Evolutionary conservation across 2,113 vertebrate species (phyloP).

Genomic region (Tenrec ecaudatus): DNA sequence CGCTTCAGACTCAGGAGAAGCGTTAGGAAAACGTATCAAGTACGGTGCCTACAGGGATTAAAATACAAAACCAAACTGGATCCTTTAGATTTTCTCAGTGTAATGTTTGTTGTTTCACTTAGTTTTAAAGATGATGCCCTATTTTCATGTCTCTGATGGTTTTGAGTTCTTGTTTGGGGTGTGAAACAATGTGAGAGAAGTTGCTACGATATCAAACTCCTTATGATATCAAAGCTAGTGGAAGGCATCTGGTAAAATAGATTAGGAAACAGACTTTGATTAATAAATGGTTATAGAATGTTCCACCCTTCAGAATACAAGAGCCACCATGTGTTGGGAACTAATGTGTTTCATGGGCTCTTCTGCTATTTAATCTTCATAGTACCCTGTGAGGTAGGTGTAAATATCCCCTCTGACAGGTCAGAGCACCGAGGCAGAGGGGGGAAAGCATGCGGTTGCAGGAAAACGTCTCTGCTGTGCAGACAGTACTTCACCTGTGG

Average conservation of each 20-base stretch:
- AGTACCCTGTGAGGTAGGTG: background rate
- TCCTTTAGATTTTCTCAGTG: too few species aligned
- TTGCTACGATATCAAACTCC: background rate
- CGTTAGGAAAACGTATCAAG: background rate
- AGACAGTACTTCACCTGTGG: background rate
- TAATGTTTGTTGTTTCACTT: slow-evolving; percentile 9
- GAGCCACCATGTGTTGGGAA: background rate
- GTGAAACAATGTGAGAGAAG: background rate
- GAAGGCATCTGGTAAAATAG: background rate
- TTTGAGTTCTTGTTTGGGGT: background rate
- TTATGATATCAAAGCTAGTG: slow-evolving; percentile 10
- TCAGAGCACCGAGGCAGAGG: background rate
- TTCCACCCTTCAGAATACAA: slow-evolving; percentile 29
- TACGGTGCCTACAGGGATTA: background rate
- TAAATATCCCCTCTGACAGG: background rate
- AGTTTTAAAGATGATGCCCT: slow-evolving; percentile 20
- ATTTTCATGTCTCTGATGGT: background rate
- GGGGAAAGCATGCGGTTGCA: background rate
- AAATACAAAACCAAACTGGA: too few species aligned
- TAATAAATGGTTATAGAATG: background rate
- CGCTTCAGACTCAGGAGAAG: background rate
- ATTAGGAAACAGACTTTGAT: background rate
- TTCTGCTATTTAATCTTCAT: background rate
- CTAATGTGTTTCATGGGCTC: background rate
- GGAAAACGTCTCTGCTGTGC: background rate